Evolutionary conservation across 2,888 invertebrate species (phyloP), one percentile per base, ranked within the genome.

Genomic region (Dysmachus trigonus): DNA sequence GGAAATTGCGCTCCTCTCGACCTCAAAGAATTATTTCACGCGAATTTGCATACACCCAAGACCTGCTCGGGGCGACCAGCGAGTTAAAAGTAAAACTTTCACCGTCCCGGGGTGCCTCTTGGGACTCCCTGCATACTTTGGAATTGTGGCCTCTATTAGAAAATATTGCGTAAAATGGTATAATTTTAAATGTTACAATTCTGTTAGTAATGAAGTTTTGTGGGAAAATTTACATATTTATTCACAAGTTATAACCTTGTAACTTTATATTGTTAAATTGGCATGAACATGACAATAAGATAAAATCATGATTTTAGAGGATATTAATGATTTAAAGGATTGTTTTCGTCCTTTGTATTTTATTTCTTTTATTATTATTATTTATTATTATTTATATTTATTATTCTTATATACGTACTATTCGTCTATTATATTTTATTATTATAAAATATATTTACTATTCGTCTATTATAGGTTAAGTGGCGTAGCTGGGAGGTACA

Each of bases 31-130:
- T 77, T 77, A 77, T 41, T 77, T 47, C 47, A 77, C 38, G 77
- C 35, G 22, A 33, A 77, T 77, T 77, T 77, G 31, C 77, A 77
- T 77, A 77, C 47, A 47, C 30, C 77, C 77, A 51, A 47, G 47
- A 35, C 13, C 62, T 62, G 62, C 10, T 8, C 22, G 47, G 47
- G 15, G 13, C 47, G 47, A 30, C 30, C 47, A 27, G 77, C 41
- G 31, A 47, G n/a, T 47, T 77, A 30, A 22, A 77, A 47, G 77
- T 15, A 27, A 47, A 77, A 77, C 77, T 77, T 77, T 77, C 47
- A 30, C 77, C 13, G 35, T n/a, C 47, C 15, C 5, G 74, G 74
- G 18, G 38, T 27, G 27, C 33, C 18, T 30, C 22, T 31, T 72
- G 13, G 41, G 41, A 22, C 15, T 76, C 10, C 4, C n/a, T 15